Evolutionary conservation across 1,140 invertebrate species (phyloP), one percentile per base, ranked within the genome.

Genomic region (Scaptomyza montana): DNA sequence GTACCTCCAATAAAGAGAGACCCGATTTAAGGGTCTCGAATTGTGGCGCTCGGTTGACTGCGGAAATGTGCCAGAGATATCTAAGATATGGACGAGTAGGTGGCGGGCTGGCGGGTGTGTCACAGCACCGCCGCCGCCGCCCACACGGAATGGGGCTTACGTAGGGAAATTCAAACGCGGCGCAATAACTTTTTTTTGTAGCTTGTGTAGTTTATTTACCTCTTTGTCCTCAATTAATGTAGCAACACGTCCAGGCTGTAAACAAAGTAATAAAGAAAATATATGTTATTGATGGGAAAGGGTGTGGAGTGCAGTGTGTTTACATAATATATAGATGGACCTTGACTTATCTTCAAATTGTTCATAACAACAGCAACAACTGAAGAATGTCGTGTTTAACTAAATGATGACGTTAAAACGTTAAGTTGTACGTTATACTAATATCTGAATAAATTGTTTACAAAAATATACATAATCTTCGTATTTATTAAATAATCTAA

Each of bases 221-320:
- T 95, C 93, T 90, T 94, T 93, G 74, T 96, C 95, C 92, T 96
- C 94, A 33, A 96, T 92, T 49, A 97, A 92, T 30, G 96, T 97
- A 9, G 95, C 96, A 5, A 97, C 96, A 79, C 96, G 93, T 33
- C 96, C 96, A 28, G 95, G 95, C 96, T 96, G 93, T 51, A 95
- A 84, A 91, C 78, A 90, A 70, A 89, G 86, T 86, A 87, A 74
- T 69, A 78, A 84, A 64, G 54, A 64, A 74, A 50, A 16, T 61
- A 6, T 36, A 54, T n/a, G n/a, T n/a, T n/a, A n/a, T n/a, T 12
- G 33, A n/a, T 30, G 45, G 45, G 9, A 8, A 13, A 13, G 41
- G n/a, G 3, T 6, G 8, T 5, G 21, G 3, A 33, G 7, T 36
- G 16, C 16, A 16, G 16, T 16, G 16, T 16, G 10, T 78, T 74